Evolutionary conservation across 2,888 invertebrate genomes (phyloP).

Genomic region (Meiosimyza platycephala): DNA sequence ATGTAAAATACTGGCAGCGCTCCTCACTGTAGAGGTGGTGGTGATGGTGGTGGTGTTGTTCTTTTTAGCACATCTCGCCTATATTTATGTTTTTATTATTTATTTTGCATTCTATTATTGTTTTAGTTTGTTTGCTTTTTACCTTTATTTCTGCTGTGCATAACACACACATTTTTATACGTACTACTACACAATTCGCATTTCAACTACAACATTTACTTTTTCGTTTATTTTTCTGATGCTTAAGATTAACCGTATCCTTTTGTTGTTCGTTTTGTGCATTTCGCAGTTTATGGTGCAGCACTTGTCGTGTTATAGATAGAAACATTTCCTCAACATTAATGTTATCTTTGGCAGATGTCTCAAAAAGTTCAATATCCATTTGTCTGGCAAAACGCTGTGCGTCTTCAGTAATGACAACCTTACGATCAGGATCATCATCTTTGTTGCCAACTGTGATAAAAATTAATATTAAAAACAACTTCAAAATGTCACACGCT

Average conservation of each 20-base stretch:
- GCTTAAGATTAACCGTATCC: slow-evolving; percentile 63
- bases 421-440: slow-evolving; percentile 93
- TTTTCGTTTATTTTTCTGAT: slow-evolving; percentile 61
- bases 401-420: slow-evolving; percentile 96
- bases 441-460: slow-evolving; percentile 94
- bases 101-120: slow-evolving; percentile 5
- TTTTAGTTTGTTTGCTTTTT: slow-evolving; percentile 9
- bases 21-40: slow-evolving; percentile 9
- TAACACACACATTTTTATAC: slow-evolving; percentile 12
- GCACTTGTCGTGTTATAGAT: slow-evolving; percentile 72
- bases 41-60: slow-evolving; percentile 3
- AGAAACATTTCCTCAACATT: slow-evolving; percentile 98
- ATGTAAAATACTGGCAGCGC: slow-evolving; percentile 29
- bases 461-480: background rate
- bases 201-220: slow-evolving; percentile 67
- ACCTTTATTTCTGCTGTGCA: slow-evolving; percentile 29
- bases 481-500: background rate
- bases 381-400: slow-evolving; percentile 97
- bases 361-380: slow-evolving; percentile 97
- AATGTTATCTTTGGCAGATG: slow-evolving; percentile 98
- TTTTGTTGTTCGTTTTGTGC: slow-evolving; percentile 65
- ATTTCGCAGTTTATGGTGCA: slow-evolving; percentile 65
- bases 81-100: slow-evolving; percentile 2
- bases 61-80: background rate
- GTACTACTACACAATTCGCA: slow-evolving; percentile 5